Base-by-base conservation (phyloP, 2,797 vertebrate species). In the Loriculus beryllinus region DNA sequence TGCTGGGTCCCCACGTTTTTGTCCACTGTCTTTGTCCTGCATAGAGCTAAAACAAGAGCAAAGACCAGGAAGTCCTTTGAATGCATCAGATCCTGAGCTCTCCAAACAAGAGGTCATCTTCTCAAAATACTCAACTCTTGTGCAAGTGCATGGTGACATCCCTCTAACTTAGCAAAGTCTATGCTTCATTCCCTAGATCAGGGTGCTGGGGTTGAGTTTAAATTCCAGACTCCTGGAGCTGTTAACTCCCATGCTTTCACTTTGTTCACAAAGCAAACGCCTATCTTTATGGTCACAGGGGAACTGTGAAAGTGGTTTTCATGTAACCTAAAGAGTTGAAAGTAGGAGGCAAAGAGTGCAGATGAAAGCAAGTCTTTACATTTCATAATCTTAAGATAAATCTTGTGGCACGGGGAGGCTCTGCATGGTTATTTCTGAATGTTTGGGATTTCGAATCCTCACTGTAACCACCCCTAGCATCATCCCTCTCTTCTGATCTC, bases 301-400 rank as follows among this genome's bases (percentile, higher is more conserved):
- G 75, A 93, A 63, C 86, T 79, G 88, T 78, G 86, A 92, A 95
- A 82, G 80, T 63, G 90, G 86, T 91, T 92, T 88, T 88, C 79
- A 23, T 85, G 81, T 93, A 92, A 90, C 75, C 70, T 56, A 57
- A 89, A 71, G 88, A 91, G 63, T 76, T 1, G 0, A 80, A 92
- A 96, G 74, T 82, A 48, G 86, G 88, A 94, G 92, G 90, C 3
- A 3, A 93, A 77, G 86, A 64, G 79, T 33, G 59, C 56, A 63
- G 86, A 70, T 77, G 81, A 92, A 94, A 86, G 78, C 57, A 33
- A 90, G 74, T 26, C 67, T 91, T 89, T 75, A 90, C 16, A 33
- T 80, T 84, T 84, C 71, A 7, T 76, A 54, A 86, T 72, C 94
- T 74, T 76, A 67, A 86, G 89, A 79, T 60, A 82, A 93, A 90